A percentile compares a stretch with the other conserved stretches of the same genome.
Conservation (phyloP, 2,113 vertebrate species). For the Pongo abelii region DNA sequence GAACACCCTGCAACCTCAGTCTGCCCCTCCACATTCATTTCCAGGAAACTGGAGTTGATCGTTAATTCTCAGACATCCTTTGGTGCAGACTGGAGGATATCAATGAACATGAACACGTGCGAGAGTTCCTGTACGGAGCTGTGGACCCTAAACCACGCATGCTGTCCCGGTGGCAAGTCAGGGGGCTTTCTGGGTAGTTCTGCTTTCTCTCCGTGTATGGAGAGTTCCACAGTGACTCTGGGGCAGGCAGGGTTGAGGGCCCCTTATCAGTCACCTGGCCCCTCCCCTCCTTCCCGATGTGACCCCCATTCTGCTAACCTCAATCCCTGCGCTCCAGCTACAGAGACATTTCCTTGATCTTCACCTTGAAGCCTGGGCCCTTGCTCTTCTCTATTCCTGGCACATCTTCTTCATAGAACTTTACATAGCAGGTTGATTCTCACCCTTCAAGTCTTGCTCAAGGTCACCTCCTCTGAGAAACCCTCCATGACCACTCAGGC, state of each 20-base stretch:
- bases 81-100: background rate
- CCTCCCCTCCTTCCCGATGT: too few species aligned
- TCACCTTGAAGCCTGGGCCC: too few species aligned
- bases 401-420: background rate
- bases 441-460: background rate
- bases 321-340: background rate
- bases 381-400: background rate
- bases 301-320: background rate
- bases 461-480: background rate
- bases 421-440: background rate
- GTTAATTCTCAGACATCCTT: background rate
- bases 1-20: too few species aligned
- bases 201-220: background rate
- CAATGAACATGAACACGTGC: background rate
- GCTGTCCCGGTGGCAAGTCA: rapidly evolving
- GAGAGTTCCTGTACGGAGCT: background rate
- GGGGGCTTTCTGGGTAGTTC: background rate
- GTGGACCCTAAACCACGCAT: background rate
- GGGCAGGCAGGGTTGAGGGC: background rate
- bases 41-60: background rate
- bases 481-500: background rate
- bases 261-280: background rate
- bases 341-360: background rate
- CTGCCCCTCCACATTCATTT: rapidly evolving
- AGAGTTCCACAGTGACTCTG: rapidly evolving